Base-by-base conservation (phyloP, 53 echinoderm and acorn worm genomes). In the Astropecten irregularis region DNA sequence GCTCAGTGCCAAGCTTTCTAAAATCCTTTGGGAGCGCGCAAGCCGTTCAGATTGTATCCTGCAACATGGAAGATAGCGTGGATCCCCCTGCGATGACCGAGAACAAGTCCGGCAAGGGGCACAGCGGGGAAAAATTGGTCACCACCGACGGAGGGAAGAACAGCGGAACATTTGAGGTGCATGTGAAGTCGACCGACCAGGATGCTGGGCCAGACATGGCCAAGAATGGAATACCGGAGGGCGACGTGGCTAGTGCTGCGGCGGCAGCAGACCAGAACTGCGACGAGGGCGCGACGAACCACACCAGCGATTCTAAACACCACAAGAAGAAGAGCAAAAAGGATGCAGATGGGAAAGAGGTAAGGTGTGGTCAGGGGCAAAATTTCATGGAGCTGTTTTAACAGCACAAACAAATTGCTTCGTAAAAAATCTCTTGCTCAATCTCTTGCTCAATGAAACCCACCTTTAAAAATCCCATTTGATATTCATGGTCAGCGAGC, bases 121-220 rank as follows among this genome's bases (percentile, higher is more conserved):
- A 32, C 1, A 11, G 13, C 40, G 60, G 60, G n/a, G 29, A 44
- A 4, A 46, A 32, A 1, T 46, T 62, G n/a, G 79, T 79, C 0
- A 79, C 79, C n/a, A 60, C 47, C 30, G 61, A 62, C 29, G 63
- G 4, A 30, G 63, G 22, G 19, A n/a, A 60, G 19, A 61, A 47
- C 11, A 29, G 15, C 20, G 79, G 25, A 13, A 79, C 33, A 4
- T 62, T 79, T 27, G 61, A 46, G 61, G 60, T 46, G 30, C 60
- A 79, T 22, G 19, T n/a, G 23, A 10, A 19, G 11, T 42, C n/a
- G 30, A 30, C 20, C 5, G 25, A 31, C 21, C 18, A 30, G 47
- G 47, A 11, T n/a, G 25, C 50, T 2, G 18, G 21, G 16, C 3
- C 4, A 15, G 51, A 4, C 11, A 5, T 10, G 68, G 52, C 31